A percentile compares a stretch with the other conserved stretches of the same genome.
Evolutionary conservation across 2,797 vertebrate species (phyloP).

Genomic region (Limnodromus scolopaceus): DNA sequence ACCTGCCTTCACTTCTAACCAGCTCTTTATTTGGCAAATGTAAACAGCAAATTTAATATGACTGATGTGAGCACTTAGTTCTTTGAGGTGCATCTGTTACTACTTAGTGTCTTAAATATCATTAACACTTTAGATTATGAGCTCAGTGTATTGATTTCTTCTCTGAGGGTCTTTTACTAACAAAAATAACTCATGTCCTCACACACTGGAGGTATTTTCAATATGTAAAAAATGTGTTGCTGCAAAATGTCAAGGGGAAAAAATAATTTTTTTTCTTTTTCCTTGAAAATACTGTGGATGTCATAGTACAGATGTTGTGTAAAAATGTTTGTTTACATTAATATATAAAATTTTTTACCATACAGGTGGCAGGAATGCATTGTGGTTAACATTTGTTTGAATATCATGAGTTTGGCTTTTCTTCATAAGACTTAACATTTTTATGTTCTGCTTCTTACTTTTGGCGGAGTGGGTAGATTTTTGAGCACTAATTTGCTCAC

Average conservation of each 20-base stretch:
- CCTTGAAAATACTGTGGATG: background rate
- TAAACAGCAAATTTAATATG: background rate
- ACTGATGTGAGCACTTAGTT: background rate
- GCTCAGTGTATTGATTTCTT: background rate
- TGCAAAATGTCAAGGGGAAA: background rate
- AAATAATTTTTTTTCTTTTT: background rate
- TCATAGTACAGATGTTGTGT: background rate
- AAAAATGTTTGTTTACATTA: background rate
- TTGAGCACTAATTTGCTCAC: background rate
- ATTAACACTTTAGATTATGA: slow-evolving; percentile 5
- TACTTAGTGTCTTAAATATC: background rate
- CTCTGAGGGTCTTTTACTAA: background rate
- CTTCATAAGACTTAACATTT: background rate
- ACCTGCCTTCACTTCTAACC: background rate
- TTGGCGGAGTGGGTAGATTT: background rate
- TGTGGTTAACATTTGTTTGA: background rate
- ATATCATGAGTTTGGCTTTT: background rate
- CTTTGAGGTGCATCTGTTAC: background rate
- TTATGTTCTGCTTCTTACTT: background rate
- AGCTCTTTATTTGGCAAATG: background rate
- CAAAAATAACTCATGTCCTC: background rate
- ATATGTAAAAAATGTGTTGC: background rate
- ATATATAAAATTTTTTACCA: background rate
- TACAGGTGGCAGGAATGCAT: background rate
- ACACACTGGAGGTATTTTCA: background rate